These are phyloP conservation scores for Saguinus midas DNA, from an alignment of 2,113 vertebrate species.

Conservation along the genomic window DNA sequence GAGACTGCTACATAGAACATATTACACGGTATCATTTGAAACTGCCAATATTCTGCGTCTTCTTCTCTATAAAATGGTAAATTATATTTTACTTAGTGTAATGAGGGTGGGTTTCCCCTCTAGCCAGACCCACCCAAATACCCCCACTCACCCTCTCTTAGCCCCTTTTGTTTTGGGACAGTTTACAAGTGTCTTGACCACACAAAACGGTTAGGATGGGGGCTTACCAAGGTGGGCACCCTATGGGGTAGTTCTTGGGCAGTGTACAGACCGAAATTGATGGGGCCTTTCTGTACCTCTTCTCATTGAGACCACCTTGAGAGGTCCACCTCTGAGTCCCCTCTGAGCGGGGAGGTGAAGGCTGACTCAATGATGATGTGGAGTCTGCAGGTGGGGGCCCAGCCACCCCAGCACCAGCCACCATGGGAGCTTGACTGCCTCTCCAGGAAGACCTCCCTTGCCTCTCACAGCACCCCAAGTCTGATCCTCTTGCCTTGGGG, in stretches of 20 bases:
- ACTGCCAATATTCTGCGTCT: neutral
- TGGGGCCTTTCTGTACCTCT: neutral
- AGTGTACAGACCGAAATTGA: rapidly evolving
- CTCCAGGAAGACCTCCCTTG: neutral
- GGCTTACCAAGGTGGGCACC: neutral
- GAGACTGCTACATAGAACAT: rapidly evolving
- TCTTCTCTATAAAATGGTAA: neutral
- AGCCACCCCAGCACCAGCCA: neutral
- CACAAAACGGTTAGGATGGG: too few relatives aligned
- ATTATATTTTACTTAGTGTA: neutral
- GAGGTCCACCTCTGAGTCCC: neutral
- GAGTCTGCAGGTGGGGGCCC: neutral
- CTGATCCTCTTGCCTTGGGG: neutral
- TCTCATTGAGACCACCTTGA: neutral
- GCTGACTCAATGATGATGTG: neutral
- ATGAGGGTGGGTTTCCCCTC: neutral
- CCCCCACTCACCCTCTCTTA: neutral
- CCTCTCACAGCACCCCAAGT: neutral
- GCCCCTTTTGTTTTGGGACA: neutral
- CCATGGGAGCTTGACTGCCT: neutral
- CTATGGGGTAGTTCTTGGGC: neutral
- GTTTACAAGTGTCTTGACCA: neutral
- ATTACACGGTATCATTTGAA: neutral
- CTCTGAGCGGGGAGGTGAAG: neutral
- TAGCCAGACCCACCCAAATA: neutral